These are phyloP conservation scores for Scytalopus superciliaris DNA, from an alignment of 2,113 vertebrate genomes.

Conservation along the genomic window DNA sequence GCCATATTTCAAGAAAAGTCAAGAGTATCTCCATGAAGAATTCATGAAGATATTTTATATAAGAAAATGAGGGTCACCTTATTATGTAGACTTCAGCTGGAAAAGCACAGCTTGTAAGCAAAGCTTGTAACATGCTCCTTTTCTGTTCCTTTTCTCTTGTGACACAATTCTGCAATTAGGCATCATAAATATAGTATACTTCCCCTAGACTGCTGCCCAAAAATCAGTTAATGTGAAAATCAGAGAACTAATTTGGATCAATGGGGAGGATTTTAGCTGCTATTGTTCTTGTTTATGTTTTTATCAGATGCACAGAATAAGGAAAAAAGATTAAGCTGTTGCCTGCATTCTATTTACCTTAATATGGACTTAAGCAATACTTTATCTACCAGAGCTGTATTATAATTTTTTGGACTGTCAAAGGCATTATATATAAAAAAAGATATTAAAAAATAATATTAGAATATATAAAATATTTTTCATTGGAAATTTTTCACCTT, in stretches of 20 bases:
- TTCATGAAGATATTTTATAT: neutral
- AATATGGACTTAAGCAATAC: neutral
- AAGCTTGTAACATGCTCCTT: neutral
- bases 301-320: neutral
- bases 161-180: neutral
- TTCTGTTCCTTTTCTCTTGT: neutral
- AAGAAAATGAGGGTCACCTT: neutral
- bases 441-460: no score
- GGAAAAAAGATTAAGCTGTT: neutral
- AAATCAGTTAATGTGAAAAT: neutral
- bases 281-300: neutral
- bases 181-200: neutral
- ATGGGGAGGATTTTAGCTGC: neutral
- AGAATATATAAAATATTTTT: neutral
- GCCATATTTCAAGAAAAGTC: neutral
- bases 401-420: neutral
- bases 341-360: neutral
- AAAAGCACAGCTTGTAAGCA: neutral
- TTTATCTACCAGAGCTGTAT: neutral
- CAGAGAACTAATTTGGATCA: neutral
- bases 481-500: neutral
- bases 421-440: no score
- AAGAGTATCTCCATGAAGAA: neutral
- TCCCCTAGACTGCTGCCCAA: neutral
- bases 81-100: neutral